Conservation (phyloP, 2,113 vertebrate species). For the Herpetotheres cachinnans region DNA sequence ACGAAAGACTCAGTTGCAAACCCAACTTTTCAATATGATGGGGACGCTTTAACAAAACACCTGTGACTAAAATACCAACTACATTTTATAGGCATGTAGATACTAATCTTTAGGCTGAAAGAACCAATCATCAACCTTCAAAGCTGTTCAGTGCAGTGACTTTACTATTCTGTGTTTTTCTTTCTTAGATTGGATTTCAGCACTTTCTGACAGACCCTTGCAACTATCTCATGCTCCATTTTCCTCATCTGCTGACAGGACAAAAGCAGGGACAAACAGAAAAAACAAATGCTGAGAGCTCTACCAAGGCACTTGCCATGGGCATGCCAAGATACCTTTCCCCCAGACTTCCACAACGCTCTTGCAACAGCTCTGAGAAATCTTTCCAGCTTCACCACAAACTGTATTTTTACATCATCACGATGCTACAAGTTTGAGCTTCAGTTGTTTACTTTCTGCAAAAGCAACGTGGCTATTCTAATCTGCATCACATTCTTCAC, state of each 20-base stretch:
- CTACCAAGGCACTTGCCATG: background rate
- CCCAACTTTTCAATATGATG: background rate
- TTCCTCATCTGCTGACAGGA: conserved; percentile 19
- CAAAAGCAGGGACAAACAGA: background rate
- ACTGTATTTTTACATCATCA: background rate
- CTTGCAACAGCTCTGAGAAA: background rate
- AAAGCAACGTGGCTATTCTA: conserved; percentile 9
- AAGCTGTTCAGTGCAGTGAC: background rate
- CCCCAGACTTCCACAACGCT: background rate
- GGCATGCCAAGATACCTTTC: background rate
- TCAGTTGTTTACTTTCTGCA: background rate
- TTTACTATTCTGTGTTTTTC: background rate
- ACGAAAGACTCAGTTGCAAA: background rate
- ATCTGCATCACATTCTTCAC: conserved; percentile 3
- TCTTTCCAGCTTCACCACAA: background rate
- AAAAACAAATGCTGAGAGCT: conserved; percentile 10
- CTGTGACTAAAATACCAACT: background rate
- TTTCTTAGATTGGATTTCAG: background rate
- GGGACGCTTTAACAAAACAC: background rate
- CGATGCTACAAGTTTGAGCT: background rate
- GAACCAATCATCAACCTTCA: conserved; percentile 30
- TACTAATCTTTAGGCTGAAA: conserved; percentile 16
- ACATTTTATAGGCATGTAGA: background rate
- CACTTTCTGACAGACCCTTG: background rate
- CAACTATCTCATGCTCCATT: background rate